phyloP scores from a whole-genome alignment of 2,113 vertebrate genomes.

The Myotis lucifugus region DNA sequence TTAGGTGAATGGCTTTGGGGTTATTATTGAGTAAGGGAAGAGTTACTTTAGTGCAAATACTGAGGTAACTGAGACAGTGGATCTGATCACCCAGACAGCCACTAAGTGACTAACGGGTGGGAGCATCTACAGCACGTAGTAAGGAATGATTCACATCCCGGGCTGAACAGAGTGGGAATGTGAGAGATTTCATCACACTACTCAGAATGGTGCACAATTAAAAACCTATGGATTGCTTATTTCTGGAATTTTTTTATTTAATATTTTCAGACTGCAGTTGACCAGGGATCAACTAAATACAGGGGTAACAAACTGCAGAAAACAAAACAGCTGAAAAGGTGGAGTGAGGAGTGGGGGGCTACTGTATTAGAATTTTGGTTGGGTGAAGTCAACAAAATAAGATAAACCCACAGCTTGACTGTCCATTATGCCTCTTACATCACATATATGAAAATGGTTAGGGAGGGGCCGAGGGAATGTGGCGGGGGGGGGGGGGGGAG shows the following conservation, averaged over 20 bases:
- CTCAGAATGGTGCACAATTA: background rate
- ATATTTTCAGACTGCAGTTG: background rate
- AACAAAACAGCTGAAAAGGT: background rate
- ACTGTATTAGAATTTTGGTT: background rate
- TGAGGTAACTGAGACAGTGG: background rate
- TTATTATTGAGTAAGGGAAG: background rate
- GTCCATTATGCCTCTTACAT: background rate
- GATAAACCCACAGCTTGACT: background rate
- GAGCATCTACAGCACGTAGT: accelerated
- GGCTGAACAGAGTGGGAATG: background rate
- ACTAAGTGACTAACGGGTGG: background rate
- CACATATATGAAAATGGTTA: too few species aligned
- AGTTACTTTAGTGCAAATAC: too few species aligned
- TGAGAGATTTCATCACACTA: background rate
- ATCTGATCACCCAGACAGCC: background rate
- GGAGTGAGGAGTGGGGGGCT: too few species aligned
- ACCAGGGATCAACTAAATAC: too few species aligned
- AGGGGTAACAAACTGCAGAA: background rate
- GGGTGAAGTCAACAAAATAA: background rate
- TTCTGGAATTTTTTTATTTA: background rate
- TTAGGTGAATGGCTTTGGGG: background rate
- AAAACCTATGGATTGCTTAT: background rate
- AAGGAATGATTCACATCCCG: background rate
- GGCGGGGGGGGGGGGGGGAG: too few species aligned
- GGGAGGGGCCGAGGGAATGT: too few species aligned